Evolutionary conservation across 2,113 vertebrate species (phyloP), one percentile per base, ranked within the genome.

Genomic region (Aegotheles bennettii): DNA sequence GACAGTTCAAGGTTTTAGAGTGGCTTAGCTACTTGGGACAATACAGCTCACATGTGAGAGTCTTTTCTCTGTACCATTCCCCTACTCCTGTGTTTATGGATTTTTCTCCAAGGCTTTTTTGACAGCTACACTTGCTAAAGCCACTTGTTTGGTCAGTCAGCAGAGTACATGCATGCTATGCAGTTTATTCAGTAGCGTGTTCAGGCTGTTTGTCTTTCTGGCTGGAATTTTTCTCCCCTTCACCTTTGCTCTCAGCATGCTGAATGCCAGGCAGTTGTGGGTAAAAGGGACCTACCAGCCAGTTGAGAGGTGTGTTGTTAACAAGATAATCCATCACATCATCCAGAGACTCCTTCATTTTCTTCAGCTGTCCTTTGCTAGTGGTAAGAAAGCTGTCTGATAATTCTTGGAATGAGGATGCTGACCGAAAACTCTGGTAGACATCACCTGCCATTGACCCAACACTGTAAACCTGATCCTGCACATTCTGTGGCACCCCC

Each of bases 231-330:
- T 89, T 42, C 53, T 93, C 74, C 92, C 92, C 92, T 97, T 97
- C 84, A 94, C 73, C 89, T 88, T 68, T 80, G 73, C 83, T 91
- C 96, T 97, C 96, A 95, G 95, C 84, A 89, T 87, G 86, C 95
- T 95, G 95, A 94, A 94, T 84, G 69, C 94, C 94, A 36, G 81
- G 85, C 86, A 98, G 65, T n/a, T 98, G 96, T 57, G 94, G 97
- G 96, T 98, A 97, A 97, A 98, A 97, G 74, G 98, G 98, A 97
- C 98, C 99, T 91, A 99, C 99, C 97, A 98, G 97, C 96, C 98
- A 98, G 87, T 98, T 99, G 95, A 99, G 98, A 1, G 99, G 99
- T 0, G 99, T 99, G 98, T 99, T 99, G 97, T 99, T 98, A 94
- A 98, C 88, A 94, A 98, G 87, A 90, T 99, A 98, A 97, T 99